Evolutionary conservation across 2,888 invertebrate genomes (phyloP).

Genomic region (Smittia sp.): DNA sequence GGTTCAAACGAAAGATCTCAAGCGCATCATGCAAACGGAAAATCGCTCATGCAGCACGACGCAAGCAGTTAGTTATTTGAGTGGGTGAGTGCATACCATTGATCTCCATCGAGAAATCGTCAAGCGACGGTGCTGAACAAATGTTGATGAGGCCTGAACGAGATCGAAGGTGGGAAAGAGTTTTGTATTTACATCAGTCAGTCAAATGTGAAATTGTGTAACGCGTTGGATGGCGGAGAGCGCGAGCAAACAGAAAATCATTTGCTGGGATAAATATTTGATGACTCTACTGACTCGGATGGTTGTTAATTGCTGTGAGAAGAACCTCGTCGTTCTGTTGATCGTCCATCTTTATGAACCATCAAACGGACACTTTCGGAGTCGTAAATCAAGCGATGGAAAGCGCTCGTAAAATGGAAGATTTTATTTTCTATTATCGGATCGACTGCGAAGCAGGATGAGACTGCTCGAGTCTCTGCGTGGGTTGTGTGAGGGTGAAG

Average conservation of each 20-base stretch:
- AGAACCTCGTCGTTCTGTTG: background rate
- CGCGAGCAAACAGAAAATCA: slow-evolving; percentile 24
- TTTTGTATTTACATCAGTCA: slow-evolving; percentile 31
- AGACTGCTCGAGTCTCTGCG: background rate
- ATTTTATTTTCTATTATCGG: background rate
- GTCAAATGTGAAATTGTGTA: no score
- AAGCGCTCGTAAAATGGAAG: background rate
- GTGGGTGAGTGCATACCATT: slow-evolving; percentile 53
- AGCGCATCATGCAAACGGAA: background rate
- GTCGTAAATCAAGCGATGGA: slow-evolving; percentile 12
- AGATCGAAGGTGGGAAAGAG: slow-evolving; percentile 44
- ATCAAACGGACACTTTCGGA: slow-evolving; percentile 15
- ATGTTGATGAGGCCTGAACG: slow-evolving; percentile 42
- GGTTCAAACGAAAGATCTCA: background rate
- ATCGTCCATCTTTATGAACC: slow-evolving; percentile 20
- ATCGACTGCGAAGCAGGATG: background rate
- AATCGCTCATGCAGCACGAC: background rate
- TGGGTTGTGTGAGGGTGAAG: background rate
- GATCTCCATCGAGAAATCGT: slow-evolving; percentile 56
- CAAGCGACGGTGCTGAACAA: slow-evolving; percentile 53
- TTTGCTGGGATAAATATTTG: slow-evolving; percentile 35
- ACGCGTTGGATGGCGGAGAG: background rate
- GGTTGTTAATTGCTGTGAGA: slow-evolving; percentile 40
- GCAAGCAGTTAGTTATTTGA: background rate
- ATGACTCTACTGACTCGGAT: background rate